A percentile compares a stretch with the other conserved stretches of the same genome.
These are phyloP conservation scores for Grapholita molesta DNA, from an alignment of 1,140 invertebrate species.

Conservation along the genomic window DNA sequence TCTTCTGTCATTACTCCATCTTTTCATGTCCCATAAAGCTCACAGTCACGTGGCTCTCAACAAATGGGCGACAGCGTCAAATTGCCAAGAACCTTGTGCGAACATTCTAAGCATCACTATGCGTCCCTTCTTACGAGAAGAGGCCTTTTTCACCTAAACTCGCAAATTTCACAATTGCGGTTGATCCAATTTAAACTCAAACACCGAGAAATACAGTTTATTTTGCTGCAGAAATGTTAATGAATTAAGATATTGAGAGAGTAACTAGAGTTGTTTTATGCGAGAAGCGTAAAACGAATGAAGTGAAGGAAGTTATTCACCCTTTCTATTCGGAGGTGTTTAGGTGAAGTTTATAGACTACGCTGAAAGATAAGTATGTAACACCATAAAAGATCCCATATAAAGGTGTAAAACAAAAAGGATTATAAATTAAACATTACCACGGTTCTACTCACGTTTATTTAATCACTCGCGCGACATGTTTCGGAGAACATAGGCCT, in stretches of 20 bases:
- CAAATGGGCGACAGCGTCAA: not conserved
- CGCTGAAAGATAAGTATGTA: not conserved
- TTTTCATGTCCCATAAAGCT: not conserved
- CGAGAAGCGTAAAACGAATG: not conserved
- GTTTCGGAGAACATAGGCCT: too few species aligned
- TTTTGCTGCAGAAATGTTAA: not conserved
- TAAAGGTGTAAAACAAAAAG: not conserved
- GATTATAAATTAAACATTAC: not conserved
- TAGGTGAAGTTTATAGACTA: not conserved
- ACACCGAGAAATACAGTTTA: not conserved
- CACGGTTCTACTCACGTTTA: not conserved
- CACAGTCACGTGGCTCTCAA: not conserved
- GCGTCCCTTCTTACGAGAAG: not conserved
- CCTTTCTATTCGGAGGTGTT: not conserved
- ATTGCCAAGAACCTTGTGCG: not conserved
- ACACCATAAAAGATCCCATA: not conserved
- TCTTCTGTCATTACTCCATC: not conserved
- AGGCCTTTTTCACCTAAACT: not conserved
- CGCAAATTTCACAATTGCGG: not conserved
- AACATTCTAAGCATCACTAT: not conserved
- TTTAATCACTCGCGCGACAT: too few species aligned
- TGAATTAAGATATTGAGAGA: not conserved
- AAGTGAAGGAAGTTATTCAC: slow-evolving; percentile 2
- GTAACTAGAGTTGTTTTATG: not conserved
- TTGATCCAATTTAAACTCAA: not conserved